These are phyloP conservation scores for Phrixothrix hirtus DNA, from an alignment of 2,888 invertebrate genomes.

Conservation along the genomic window DNA sequence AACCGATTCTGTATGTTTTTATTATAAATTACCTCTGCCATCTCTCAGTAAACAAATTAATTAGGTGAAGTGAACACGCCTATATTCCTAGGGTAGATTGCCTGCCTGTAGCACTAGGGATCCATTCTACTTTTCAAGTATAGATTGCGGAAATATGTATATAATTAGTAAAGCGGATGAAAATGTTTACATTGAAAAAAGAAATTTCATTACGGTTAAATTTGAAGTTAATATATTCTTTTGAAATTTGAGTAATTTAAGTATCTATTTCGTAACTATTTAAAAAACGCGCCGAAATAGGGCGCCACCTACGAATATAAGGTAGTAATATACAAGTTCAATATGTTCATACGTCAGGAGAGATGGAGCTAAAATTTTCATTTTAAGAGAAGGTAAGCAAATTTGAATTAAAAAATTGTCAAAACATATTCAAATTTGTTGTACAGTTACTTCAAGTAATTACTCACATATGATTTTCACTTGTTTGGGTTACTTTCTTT, in stretches of 20 bases:
- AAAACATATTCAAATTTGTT: slow-evolving; percentile 1
- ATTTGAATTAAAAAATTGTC: slow-evolving; percentile 48
- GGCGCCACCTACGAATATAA: slow-evolving; percentile 40
- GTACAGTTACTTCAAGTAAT: slow-evolving; percentile 2
- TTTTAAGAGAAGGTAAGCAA: slow-evolving; percentile 54
- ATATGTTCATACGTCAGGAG: slow-evolving; percentile 53
- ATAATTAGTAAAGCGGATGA: too few relatives aligned
- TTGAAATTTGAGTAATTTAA: not conserved
- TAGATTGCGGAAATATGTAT: not conserved
- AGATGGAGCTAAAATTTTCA: slow-evolving; percentile 57
- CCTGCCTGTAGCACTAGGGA: not conserved
- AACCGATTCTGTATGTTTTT: too few relatives aligned
- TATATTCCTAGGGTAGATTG: not conserved
- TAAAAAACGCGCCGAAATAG: slow-evolving; percentile 19
- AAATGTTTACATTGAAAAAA: too few relatives aligned
- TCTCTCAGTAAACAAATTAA: not conserved
- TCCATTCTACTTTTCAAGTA: not conserved
- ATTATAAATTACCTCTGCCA: not conserved
- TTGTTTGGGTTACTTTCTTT: too few relatives aligned
- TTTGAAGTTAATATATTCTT: not conserved
- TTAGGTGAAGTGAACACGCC: not conserved
- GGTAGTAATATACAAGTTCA: slow-evolving; percentile 43
- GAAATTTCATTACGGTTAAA: too few relatives aligned
- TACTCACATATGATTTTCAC: too few relatives aligned
- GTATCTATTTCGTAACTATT: slow-evolving; percentile 6